Evolutionary conservation across 2,888 invertebrate species (phyloP).

Genomic region (Apomyelois bistriatella): DNA sequence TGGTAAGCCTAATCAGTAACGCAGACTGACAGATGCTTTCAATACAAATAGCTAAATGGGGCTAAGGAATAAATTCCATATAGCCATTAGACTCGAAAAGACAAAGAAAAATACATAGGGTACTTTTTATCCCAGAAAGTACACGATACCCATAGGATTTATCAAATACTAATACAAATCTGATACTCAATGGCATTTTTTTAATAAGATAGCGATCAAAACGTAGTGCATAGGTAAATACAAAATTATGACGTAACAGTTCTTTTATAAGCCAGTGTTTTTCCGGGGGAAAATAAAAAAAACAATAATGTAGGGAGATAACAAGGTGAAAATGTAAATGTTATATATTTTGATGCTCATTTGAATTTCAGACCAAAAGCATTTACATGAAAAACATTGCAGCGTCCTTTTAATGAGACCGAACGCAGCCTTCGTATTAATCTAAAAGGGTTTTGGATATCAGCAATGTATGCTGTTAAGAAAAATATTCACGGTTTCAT

Average conservation of each 20-base stretch:
- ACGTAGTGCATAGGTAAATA: no score
- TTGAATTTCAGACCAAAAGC: constrained; percentile 11
- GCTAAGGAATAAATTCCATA: no score
- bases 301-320: not conserved
- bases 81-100: no score
- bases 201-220: no score
- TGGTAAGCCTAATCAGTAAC: no score
- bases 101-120: no score
- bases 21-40: no score
- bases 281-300: not conserved
- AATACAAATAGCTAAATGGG: no score
- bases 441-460: constrained; percentile 4
- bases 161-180: no score
- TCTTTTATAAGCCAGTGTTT: not conserved
- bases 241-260: not conserved
- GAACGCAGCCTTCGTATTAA: constrained; percentile 9
- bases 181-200: no score
- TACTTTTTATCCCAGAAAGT: no score
- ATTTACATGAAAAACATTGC: constrained; percentile 3
- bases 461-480: not conserved
- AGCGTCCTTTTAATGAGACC: constrained; percentile 7
- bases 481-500: constrained; percentile 3
- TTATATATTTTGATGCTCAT: constrained; percentile 12
- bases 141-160: no score
- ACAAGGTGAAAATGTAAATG: constrained; percentile 6